Conservation (phyloP, 2,797 vertebrate species). For the Helarctos malayanus region DNA sequence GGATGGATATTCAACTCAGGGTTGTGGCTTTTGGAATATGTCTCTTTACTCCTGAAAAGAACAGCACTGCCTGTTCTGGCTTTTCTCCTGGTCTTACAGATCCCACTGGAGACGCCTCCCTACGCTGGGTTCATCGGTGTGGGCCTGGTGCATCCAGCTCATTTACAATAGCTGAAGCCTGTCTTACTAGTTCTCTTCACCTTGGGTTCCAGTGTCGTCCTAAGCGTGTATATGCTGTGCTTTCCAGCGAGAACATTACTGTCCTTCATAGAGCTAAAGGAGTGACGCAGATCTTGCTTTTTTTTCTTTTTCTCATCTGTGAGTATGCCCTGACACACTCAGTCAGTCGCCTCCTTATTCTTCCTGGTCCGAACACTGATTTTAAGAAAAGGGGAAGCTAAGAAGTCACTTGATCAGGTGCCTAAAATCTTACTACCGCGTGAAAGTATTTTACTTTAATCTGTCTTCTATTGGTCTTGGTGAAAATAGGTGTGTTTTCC, state of each 20-base stretch:
- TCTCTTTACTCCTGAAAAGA: background rate
- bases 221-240: background rate
- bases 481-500: background rate
- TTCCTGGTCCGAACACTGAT: background rate
- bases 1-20: background rate
- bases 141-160: background rate
- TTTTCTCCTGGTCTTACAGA: background rate
- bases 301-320: background rate
- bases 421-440: background rate
- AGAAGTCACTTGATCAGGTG: background rate
- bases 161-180: background rate
- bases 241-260: conserved; percentile 13
- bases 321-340: background rate
- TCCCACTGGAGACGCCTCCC: background rate
- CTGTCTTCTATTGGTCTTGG: background rate
- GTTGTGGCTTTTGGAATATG: background rate
- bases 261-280: background rate
- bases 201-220: background rate
- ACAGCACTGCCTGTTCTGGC: background rate
- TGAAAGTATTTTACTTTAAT: conserved; percentile 8
- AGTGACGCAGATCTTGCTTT: background rate
- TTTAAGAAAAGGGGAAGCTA: background rate
- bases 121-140: background rate
- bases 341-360: background rate
- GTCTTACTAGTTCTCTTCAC: background rate